Base-by-base conservation (phyloP, 2,113 vertebrate species). In the Tychaedon coryphoeus region DNA sequence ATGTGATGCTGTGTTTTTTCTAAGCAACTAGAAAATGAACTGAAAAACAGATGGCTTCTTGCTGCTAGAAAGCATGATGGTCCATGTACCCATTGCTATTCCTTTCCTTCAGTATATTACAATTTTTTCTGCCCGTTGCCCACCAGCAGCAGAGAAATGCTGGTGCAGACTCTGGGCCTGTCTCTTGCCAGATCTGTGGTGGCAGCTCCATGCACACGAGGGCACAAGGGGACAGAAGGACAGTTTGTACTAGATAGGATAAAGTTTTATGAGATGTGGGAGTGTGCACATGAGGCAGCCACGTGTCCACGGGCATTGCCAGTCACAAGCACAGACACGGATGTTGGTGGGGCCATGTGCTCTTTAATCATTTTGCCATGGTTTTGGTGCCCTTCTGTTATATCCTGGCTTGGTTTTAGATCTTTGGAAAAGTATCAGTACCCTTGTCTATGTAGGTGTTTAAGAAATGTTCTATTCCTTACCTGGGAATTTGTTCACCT, bases 391-490 rank as follows among this genome's bases (percentile, higher is more conserved):
- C 79, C 87, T 87, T 33, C 69, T 74, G 28, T 86, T 34, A 16
- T 56, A 71, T 64, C 50, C 62, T 95, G 66, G 57, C 66, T 96
- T 96, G 81, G 0, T 81, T 93, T 69, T 19, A 45, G 83, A 24
- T 74, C 45, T 90, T 77, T 76, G 86, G 64, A 87, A 91, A 96
- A 45, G 19, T 42, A 38, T 57, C 12, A 2, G 34, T 61, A 82
- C 51, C 82, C 82, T 83, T 92, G 72, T 87, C 62, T 84, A 83
- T 50, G 81, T 31, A 78, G 77, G 65, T 87, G 45, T 74, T 95
- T 93, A 95, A 94, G 75, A 96, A 95, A 90, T 86, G 94, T 62
- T 94, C 76, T 45, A 14, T 82, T 95, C 85, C 47, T 95, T 93
- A 74, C 54, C 62, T 80, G 58, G 57, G 84, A 93, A 86, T 78